Evolutionary conservation across 2,113 vertebrate species (phyloP), one percentile per base, ranked within the genome.

Genomic region (Aspiorhynchus laticeps): DNA sequence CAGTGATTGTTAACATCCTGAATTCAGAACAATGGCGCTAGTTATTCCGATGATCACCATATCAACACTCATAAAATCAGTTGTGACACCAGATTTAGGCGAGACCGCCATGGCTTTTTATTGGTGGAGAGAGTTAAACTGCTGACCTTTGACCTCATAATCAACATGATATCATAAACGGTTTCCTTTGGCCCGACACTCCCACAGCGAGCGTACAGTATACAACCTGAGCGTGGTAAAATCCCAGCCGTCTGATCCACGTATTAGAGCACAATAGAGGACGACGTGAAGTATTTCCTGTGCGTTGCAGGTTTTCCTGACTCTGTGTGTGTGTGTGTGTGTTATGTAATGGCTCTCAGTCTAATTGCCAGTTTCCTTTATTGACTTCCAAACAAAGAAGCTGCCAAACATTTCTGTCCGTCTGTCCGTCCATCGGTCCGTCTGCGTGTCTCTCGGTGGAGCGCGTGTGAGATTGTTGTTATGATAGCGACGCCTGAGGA

Each of bases 341-440:
- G 85, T 90, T 92, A 91, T 79, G 71, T 91, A 92, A 93, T 76
- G 71, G 69, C 87, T 80, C 63, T 89, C 88, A 86, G 84, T 74
- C 80, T 91, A 89, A 93, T 93, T 91, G 90, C 87, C 83, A 78
- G 82, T 91, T 94, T 93, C 92, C 93, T 93, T 82, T 89, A 91
- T 91, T 89, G 90, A 86, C 89, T 86, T 63, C 33, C 69, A 82
- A 87, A 91, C 85, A 78, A 86, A 86, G 78, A 77, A 19, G 59
- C 43, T 59, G 80, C 88, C 75, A 77, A 89, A 89, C 84, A 33
- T 61, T 51, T 86, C n/a, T 80, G n/a, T 15, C 26, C 43, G 38
- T 38, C 38, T 7, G 7, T 38, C 48, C 4, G 14, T 73, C 31
- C 5, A 15, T 15, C 28, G 48, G 36, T 83, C 87, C 85, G 28